Percentiles rank a stretch among this genome's conserved stretches.
Evolutionary conservation across 2,113 vertebrate species (phyloP).

Genomic region (Sigmodon hispidus): DNA sequence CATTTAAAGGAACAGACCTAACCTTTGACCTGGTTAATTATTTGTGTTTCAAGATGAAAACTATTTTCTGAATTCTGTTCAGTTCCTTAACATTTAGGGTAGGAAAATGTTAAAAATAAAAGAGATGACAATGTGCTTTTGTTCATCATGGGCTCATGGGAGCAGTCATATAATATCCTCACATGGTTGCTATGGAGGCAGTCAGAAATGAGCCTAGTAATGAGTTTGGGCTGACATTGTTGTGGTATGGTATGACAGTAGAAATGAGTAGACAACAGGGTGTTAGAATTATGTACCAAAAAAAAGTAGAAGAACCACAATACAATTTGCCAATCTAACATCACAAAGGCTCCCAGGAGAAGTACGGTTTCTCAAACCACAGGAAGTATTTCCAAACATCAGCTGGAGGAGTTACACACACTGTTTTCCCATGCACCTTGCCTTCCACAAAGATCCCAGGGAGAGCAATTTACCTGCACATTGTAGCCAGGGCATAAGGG

Average conservation of each 20-base stretch:
- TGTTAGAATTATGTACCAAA: not conserved
- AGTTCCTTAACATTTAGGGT: not conserved
- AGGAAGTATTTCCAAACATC: not conserved
- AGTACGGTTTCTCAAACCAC: not conserved
- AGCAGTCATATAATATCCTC: conserved; percentile 55
- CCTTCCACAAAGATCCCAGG: not conserved
- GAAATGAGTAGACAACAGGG: conserved; percentile 10
- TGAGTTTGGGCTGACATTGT: not conserved
- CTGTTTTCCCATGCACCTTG: not conserved
- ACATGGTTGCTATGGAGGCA: conserved; percentile 64
- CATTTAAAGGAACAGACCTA: conserved; percentile 43
- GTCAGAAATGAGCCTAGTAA: not conserved
- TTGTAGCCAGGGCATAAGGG: not conserved
- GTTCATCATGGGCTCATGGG: conserved; percentile 40
- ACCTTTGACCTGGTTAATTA: conserved; percentile 47
- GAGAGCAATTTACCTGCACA: conserved; percentile 9
- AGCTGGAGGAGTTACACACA: not conserved
- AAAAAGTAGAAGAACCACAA: not conserved
- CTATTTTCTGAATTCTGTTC: conserved; percentile 46
- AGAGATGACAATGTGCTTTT: conserved; percentile 51
- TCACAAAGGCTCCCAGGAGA: not conserved
- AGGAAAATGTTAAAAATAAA: conserved; percentile 57
- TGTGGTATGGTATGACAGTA: not conserved
- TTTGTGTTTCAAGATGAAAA: conserved; percentile 52
- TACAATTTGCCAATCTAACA: not conserved